Evolutionary conservation across 2,888 invertebrate species (phyloP).

Genomic region (Pediacus dermestoides): DNA sequence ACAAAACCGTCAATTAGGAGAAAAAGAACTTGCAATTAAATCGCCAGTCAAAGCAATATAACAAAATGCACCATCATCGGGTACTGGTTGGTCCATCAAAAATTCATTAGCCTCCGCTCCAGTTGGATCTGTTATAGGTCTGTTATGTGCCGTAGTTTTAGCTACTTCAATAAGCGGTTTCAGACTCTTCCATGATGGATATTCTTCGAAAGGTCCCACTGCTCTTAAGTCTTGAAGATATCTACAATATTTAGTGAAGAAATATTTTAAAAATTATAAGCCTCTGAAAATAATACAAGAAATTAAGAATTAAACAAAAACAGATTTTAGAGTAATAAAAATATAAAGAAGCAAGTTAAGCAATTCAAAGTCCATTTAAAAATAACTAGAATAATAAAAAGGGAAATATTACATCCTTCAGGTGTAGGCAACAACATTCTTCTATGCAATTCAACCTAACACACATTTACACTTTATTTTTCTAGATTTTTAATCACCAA

Average conservation of each 20-base stretch:
- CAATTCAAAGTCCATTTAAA: no score
- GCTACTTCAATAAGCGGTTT: constrained; percentile 48
- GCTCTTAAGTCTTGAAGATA: constrained; percentile 50
- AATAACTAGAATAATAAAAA: no score
- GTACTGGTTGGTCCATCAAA: constrained; percentile 49
- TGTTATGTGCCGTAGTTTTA: constrained; percentile 44
- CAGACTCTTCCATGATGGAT: constrained; percentile 48
- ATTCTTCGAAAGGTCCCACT: constrained; percentile 52
- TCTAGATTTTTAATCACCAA: constrained; percentile 3
- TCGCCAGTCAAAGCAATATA: constrained; percentile 56
- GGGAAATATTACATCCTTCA: no score
- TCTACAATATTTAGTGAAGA: no score
- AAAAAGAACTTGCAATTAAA: constrained; percentile 35
- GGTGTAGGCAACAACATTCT: not conserved
- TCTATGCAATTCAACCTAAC: not conserved
- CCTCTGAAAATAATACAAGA: no score
- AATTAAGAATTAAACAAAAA: no score
- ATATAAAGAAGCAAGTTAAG: no score
- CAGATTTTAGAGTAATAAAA: no score
- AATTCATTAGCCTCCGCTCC: constrained; percentile 51
- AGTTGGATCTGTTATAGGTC: constrained; percentile 51
- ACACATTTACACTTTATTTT: no score
- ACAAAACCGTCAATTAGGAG: no score
- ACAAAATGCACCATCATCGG: constrained; percentile 56
- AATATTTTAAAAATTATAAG: no score